These are phyloP conservation scores for Sus scrofa DNA, from an alignment of 2,113 vertebrate species.

Conservation along the genomic window T2T-Sscrofa CM000828.6:66919001-66919500, in stretches of 20 bases:
- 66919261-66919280: fast-evolving
- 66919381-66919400: background rate
- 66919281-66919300: background rate
- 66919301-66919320: background rate
- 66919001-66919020: constrained; percentile 54
- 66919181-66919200: background rate
- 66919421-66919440: background rate
- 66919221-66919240: background rate
- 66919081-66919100: background rate
- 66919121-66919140: background rate
- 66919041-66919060: background rate
- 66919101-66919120: background rate
- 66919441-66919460: background rate
- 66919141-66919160: background rate
- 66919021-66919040: constrained; percentile 41
- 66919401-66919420: background rate
- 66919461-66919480: background rate
- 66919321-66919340: fast-evolving
- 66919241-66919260: background rate
- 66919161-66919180: background rate
- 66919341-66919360: background rate
- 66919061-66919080: background rate
- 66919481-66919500: background rate
- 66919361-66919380: fast-evolving
- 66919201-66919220: background rate